phyloP scores from a whole-genome alignment of 2,113 vertebrate species.

The Vombatus ursinus region DNA sequence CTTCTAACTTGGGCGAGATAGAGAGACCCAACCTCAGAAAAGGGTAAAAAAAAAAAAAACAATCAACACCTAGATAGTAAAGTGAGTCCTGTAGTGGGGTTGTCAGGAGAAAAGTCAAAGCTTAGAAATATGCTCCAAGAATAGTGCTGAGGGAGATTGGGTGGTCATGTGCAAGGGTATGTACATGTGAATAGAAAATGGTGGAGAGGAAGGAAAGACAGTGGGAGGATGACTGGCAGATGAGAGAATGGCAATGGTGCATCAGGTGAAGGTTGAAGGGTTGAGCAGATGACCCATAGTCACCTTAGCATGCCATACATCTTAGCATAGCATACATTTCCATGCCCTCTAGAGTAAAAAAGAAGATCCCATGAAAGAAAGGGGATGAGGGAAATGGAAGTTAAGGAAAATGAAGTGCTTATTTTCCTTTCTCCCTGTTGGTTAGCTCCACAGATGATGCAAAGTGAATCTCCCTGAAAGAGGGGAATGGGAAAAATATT shows the following conservation, averaged over 20 bases:
- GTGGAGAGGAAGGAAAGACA: background rate
- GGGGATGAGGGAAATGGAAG: background rate
- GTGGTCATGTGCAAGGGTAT: background rate
- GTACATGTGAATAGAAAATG: background rate
- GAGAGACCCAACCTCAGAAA: background rate
- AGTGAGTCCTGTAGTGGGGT: background rate
- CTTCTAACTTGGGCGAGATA: background rate
- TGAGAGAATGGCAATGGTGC: background rate
- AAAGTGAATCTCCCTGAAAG: background rate
- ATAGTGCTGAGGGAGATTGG: slow-evolving; percentile 27
- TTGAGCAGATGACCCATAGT: background rate
- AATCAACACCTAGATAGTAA: background rate
- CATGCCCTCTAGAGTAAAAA: background rate
- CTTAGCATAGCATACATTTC: background rate
- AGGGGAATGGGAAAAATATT: background rate
- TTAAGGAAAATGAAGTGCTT: background rate
- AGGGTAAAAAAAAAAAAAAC: too few relatives aligned
- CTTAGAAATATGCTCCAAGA: slow-evolving; percentile 35
- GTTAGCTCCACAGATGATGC: background rate
- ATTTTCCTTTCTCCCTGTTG: background rate
- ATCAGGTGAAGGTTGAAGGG: background rate
- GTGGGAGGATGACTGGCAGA: slow-evolving; percentile 17
- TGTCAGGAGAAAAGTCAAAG: slow-evolving; percentile 34
- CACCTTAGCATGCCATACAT: background rate
- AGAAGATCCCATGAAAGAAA: background rate